phyloP scores from a whole-genome alignment of 2,888 invertebrate species.

The Drosophila hamatofila region DNA sequence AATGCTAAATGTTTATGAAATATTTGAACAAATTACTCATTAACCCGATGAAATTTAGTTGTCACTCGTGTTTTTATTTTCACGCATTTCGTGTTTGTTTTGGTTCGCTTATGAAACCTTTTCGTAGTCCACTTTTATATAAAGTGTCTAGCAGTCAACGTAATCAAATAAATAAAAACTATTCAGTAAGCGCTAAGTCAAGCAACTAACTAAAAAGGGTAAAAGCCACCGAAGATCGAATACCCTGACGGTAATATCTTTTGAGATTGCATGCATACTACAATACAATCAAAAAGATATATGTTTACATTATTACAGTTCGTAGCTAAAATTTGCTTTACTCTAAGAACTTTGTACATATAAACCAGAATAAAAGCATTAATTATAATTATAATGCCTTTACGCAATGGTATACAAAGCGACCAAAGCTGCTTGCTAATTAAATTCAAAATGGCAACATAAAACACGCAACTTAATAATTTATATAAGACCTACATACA shows the following conservation, averaged over 20 bases:
- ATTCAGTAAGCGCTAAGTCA: slow-evolving; percentile 20
- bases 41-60: slow-evolving; percentile 23
- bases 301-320: not conserved
- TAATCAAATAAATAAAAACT: slow-evolving; percentile 38
- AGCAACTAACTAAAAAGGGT: slow-evolving; percentile 27
- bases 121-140: slow-evolving; percentile 46
- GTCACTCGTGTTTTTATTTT: not conserved
- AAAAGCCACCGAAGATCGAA: not conserved
- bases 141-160: slow-evolving; percentile 44
- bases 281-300: not conserved
- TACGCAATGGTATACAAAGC: not conserved
- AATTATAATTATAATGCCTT: not conserved
- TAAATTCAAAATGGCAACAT: slow-evolving; percentile 8
- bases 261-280: not conserved
- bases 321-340: not conserved
- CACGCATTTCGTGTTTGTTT: slow-evolving; percentile 1
- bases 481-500: slow-evolving; percentile 3
- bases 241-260: not conserved
- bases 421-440: not conserved
- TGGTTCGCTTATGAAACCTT: slow-evolving; percentile 25
- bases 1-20: slow-evolving; percentile 19
- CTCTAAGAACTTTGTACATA: not conserved
- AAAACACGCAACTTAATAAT: slow-evolving; percentile 5
- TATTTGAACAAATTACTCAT: slow-evolving; percentile 23
- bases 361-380: not conserved